These are phyloP conservation scores for Hipposideros larvatus DNA, from an alignment of 2,797 vertebrate genomes.

Conservation along the genomic window DNA sequence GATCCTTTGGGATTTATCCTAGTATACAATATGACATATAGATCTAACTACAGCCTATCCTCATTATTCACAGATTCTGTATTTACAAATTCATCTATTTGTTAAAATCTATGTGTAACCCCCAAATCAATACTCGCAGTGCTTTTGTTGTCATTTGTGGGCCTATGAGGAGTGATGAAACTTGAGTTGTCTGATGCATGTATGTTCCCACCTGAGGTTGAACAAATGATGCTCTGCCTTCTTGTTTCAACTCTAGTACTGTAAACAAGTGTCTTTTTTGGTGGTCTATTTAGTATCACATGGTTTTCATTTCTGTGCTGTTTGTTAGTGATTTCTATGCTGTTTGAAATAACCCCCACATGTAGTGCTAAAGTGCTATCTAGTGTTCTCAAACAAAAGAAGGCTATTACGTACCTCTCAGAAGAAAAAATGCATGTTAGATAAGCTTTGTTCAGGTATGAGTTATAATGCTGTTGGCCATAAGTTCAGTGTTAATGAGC, in stretches of 20 bases:
- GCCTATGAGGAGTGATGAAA: background rate
- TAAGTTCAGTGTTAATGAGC: background rate
- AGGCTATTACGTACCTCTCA: background rate
- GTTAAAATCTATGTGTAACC: background rate
- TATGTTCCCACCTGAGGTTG: background rate
- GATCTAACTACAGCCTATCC: background rate
- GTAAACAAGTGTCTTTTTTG: background rate
- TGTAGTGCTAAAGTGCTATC: background rate
- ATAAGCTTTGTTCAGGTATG: background rate
- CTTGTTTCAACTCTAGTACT: background rate
- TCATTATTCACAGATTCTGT: background rate
- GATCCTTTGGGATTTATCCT: background rate
- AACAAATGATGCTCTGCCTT: background rate
- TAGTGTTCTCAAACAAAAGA: background rate
- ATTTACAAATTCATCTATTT: background rate
- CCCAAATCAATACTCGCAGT: background rate
- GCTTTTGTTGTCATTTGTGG: background rate
- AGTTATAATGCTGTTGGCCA: background rate
- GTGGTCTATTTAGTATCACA: background rate
- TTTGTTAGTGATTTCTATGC: background rate
- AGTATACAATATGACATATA: background rate
- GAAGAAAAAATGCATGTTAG: background rate
- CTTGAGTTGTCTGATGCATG: background rate
- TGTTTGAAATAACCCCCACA: background rate
- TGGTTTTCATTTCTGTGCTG: background rate